These are phyloP conservation scores for Actinia equina DNA, from an alignment of 64 coral and sea anemone species.

Conservation along the genomic window DNA sequence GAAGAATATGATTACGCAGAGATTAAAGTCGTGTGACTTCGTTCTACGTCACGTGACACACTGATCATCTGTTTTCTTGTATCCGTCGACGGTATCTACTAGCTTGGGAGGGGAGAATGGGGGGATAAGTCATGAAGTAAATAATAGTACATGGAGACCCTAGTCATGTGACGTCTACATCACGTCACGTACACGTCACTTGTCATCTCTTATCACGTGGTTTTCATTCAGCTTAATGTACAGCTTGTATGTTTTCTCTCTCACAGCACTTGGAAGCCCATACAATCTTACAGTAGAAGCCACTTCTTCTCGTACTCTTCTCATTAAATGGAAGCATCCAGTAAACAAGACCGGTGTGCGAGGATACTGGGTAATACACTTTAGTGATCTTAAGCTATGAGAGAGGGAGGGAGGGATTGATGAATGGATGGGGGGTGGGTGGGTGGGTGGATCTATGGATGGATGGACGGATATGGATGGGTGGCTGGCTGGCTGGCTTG, in stretches of 20 bases:
- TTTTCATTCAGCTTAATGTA: not conserved
- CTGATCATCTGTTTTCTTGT: not conserved
- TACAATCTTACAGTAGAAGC: not conserved
- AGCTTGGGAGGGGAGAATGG: no score
- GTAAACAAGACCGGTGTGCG: not conserved
- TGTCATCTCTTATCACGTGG: not conserved
- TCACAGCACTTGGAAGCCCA: not conserved
- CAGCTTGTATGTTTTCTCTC: not conserved
- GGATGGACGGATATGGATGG: not conserved
- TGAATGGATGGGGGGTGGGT: no score
- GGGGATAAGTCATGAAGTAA: no score
- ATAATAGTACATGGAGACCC: no score
- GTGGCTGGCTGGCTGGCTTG: not conserved
- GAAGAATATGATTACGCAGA: no score
- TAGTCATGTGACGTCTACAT: not conserved
- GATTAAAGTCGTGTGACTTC: no score
- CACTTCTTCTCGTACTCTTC: conserved; percentile 12
- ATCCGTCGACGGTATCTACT: no score
- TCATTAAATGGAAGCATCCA: not conserved
- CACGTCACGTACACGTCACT: not conserved
- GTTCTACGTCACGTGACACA: no score
- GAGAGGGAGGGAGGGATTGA: no score
- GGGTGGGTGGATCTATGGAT: not conserved
- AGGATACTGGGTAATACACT: conserved; percentile 7
- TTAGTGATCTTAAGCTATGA: not conserved